A percentile compares a stretch with the other conserved stretches of the same genome.
phyloP scores from a whole-genome alignment of 2,888 invertebrate species.

The Scaptomyza tumidula region DNA sequence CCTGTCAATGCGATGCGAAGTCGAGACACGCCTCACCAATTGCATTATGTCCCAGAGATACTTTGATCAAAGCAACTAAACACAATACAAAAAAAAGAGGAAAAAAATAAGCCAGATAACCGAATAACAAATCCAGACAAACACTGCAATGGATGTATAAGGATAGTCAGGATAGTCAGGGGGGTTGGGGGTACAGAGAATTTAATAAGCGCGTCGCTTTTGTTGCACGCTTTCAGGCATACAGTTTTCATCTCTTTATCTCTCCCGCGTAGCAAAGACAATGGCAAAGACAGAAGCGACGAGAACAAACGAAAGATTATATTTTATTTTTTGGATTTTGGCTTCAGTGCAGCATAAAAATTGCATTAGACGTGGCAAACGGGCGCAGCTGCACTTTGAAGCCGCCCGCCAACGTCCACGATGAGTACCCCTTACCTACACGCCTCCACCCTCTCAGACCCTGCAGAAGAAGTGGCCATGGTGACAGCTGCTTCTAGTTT shows the following conservation, averaged over 20 bases:
- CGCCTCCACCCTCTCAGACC: not conserved
- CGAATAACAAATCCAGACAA: slow-evolving; percentile 30
- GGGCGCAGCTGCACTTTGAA: slow-evolving; percentile 48
- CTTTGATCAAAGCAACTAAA: slow-evolving; percentile 65
- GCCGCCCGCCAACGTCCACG: slow-evolving; percentile 3
- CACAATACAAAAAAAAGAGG: slow-evolving; percentile 22
- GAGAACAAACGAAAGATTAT: slow-evolving; percentile 60
- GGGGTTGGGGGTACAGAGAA: slow-evolving; percentile 33
- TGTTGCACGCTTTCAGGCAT: slow-evolving; percentile 41
- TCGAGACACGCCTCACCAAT: slow-evolving; percentile 44
- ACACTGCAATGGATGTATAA: slow-evolving; percentile 1
- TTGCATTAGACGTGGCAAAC: slow-evolving; percentile 72
- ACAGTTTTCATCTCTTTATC: not conserved
- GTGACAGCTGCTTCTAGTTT: slow-evolving; percentile 19
- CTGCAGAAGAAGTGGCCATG: slow-evolving; percentile 1
- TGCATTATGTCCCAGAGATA: slow-evolving; percentile 63
- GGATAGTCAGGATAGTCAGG: not conserved
- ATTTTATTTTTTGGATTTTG: slow-evolving; percentile 10
- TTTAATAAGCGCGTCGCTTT: slow-evolving; percentile 70
- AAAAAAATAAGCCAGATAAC: slow-evolving; percentile 14
- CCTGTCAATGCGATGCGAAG: slow-evolving; percentile 37
- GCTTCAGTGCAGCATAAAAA: slow-evolving; percentile 74
- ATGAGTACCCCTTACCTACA: slow-evolving; percentile 1
- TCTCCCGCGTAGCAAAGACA: slow-evolving; percentile 43
- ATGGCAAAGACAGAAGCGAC: slow-evolving; percentile 29